phyloP scores from a whole-genome alignment of 2,113 vertebrate species.

The Smithornis capensis region DNA sequence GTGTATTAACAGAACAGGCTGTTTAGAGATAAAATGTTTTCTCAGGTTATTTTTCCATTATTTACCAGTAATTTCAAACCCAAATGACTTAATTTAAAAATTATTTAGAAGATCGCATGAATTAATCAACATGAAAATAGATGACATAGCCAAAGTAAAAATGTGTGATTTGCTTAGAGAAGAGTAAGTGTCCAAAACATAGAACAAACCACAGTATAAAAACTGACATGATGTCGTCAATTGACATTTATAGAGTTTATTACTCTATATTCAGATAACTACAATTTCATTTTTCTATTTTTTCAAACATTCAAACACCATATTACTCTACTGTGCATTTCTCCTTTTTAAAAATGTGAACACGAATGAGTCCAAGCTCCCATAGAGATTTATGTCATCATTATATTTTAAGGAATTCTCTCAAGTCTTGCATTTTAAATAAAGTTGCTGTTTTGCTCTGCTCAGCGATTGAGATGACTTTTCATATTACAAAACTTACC shows the following conservation, averaged over 20 bases:
- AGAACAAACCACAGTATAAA: background rate
- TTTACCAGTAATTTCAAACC: background rate
- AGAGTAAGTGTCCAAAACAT: background rate
- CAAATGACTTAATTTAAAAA: background rate
- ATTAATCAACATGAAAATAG: background rate
- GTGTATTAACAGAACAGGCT: background rate
- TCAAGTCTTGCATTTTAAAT: background rate
- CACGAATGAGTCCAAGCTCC: background rate
- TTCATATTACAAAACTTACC: background rate
- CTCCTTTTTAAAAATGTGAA: background rate
- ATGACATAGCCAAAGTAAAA: background rate
- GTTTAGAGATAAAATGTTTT: background rate
- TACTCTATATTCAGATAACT: background rate
- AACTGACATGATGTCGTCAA: background rate
- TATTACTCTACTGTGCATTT: background rate
- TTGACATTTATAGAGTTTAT: background rate
- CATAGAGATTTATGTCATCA: background rate
- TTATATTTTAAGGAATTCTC: background rate
- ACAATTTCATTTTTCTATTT: background rate
- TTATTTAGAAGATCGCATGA: background rate
- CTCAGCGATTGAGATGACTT: background rate
- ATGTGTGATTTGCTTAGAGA: background rate
- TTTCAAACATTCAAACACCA: background rate
- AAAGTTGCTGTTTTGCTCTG: background rate
- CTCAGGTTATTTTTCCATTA: background rate